Evolutionary conservation across 2,888 invertebrate species (phyloP), one percentile per base, ranked within the genome.

Genomic region (Anodontia alba): DNA sequence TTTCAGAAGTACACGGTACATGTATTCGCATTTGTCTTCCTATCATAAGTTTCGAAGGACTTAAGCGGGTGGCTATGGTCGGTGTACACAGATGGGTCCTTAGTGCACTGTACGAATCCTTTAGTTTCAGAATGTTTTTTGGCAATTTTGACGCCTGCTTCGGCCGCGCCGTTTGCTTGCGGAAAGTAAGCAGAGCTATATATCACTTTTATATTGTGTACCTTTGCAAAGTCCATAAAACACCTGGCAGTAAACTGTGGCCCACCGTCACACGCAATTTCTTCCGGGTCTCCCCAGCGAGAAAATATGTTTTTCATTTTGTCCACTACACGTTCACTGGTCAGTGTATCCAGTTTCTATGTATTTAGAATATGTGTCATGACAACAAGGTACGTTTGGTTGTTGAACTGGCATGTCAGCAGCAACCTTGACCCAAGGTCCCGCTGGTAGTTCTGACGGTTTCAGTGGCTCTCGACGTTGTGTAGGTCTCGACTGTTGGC

Each of bases 81-180:
- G 74, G 81, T 23, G 83, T 83, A 2, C 42, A 71, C 2, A 74
- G 46, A 42, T 86, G 79, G 2, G 49, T 74, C 75, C 77, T 81
- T 12, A 83, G 26, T 15, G 77, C 83, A 0, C 43, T 26, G 43
- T 79, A 77, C 17, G 74, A 23, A 38, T 84, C 80, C 5, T 74
- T 62, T 29, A 81, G 81, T 20, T 66, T 3, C 8, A 87, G 29
- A 23, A 87, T 80, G 12, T 8, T 49, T 2, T 54, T 83, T 83
- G 0, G 80, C 76, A 33, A 76, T 85, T 51, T 81, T 78, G 0
- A 88, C 86, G 0, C 46, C 83, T 17, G 78, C 75, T 43, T 85
- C 83, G 1, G 78, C 80, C 54, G 78, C 77, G 0, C 83, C 84
- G 54, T 83, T 85, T 15, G 79, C 51, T 70, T 80, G 76, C 1